These are phyloP conservation scores for Drosophila fuyamai DNA, from an alignment of 1,140 invertebrate species.

Conservation along the genomic window DNA sequence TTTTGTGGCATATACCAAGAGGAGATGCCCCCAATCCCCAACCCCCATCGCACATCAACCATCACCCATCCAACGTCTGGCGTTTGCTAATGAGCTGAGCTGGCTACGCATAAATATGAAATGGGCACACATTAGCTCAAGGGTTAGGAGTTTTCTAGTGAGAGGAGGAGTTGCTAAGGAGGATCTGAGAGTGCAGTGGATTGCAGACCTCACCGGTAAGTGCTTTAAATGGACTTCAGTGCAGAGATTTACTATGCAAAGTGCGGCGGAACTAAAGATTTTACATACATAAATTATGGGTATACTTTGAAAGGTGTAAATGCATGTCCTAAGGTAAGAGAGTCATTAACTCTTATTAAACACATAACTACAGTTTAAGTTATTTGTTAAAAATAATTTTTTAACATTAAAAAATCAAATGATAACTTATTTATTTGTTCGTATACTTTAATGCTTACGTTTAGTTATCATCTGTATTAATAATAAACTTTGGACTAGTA, in stretches of 20 bases:
- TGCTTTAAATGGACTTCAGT: slow-evolving; percentile 15
- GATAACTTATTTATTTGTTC: too few relatives aligned
- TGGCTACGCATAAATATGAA: slow-evolving; percentile 72
- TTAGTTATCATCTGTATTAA: too few relatives aligned
- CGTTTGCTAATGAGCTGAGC: slow-evolving; percentile 71
- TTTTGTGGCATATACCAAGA: slow-evolving; percentile 28
- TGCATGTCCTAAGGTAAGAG: neutral
- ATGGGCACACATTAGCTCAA: slow-evolving; percentile 76
- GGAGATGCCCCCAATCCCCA: slow-evolving; percentile 1
- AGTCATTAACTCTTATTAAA: too few relatives aligned
- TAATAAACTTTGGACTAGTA: too few relatives aligned
- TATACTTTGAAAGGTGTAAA: neutral
- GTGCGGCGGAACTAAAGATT: slow-evolving; percentile 1
- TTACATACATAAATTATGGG: neutral
- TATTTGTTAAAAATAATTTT: too few relatives aligned
- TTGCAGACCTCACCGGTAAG: neutral
- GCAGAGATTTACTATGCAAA: slow-evolving; percentile 15
- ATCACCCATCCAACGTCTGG: slow-evolving; percentile 20
- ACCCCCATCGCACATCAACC: neutral
- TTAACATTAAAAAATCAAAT: too few relatives aligned
- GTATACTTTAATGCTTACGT: too few relatives aligned
- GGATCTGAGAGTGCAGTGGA: slow-evolving; percentile 12
- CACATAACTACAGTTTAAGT: too few relatives aligned
- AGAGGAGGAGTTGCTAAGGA: neutral
- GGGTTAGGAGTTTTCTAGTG: slow-evolving; percentile 24